Evolutionary conservation across 2,113 vertebrate genomes (phyloP), one percentile per base, ranked within the genome.

Genomic region (Physeter macrocephalus): DNA sequence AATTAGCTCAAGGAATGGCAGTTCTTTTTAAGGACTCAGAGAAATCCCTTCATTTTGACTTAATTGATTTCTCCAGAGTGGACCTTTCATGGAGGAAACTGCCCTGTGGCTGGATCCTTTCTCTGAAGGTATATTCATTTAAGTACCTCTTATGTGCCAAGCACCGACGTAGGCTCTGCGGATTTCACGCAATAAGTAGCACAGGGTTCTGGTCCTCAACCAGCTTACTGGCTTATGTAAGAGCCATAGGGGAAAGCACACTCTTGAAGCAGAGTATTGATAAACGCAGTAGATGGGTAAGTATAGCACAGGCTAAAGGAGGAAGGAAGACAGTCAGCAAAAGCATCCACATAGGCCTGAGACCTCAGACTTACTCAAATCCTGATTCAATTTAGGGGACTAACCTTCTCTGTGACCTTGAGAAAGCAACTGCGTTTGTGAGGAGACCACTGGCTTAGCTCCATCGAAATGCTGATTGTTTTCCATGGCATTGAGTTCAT

Each of bases 51-150:
- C 54, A 72, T 94, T 83, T 84, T 49, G 9, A 91, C 34, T 64
- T 94, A 80, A 94, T 39, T 94, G 72, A 96, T 95, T 90, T 93
- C 82, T 91, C 77, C 49, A 86, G 72, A 86, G 64, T 71, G 41
- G 87, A 67, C 61, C 49, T 96, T 54, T 78, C 52, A 10, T 49
- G 69, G 64, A 88, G n/a, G 59, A 88, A 88, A 72, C 27, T 69
- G 12, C 81, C 57, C 21, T 41, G 13, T 43, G 72, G 23, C 8
- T 23, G 18, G 29, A n/a, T 39, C 61, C 21, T 92, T 92, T 83
- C 46, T 49, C 46, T 77, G 41, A 86, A 64, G 20, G 9, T 67
- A 41, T 39, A 88, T 83, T 75, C 75, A 52, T 91, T 85, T 67
- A 80, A 92, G 92, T 39, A 36, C 25, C 39, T 52, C 67, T 77